Evolutionary conservation across 2,113 vertebrate genomes (phyloP).

Genomic region (Pteropus alecto): DNA sequence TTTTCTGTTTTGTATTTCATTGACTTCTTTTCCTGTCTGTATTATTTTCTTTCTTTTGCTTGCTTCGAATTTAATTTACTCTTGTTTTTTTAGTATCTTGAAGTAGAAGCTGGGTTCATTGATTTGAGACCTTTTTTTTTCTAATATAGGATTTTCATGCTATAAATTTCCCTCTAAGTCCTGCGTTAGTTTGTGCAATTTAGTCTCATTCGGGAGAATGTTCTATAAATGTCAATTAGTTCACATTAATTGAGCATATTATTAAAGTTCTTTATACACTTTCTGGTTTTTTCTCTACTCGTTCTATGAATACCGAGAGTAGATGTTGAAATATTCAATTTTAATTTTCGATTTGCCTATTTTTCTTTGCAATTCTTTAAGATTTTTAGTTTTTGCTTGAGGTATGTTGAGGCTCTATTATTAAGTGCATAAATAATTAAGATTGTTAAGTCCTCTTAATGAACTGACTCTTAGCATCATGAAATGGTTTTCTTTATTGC

Average conservation of each 20-base stretch:
- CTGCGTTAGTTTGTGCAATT: not conserved
- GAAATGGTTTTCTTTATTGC: not conserved
- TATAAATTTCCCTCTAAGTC: not conserved
- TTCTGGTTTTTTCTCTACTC: not conserved
- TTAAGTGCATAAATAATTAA: conserved; percentile 1
- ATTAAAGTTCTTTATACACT: not conserved
- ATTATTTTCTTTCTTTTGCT: not conserved
- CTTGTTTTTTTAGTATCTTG: not conserved
- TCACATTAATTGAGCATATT: not conserved
- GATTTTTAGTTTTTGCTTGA: not conserved
- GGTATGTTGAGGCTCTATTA: not conserved
- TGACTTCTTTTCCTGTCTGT: not conserved
- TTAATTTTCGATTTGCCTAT: not conserved
- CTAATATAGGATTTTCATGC: not conserved
- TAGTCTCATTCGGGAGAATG: not conserved
- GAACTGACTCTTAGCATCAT: not conserved
- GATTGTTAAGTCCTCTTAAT: not conserved
- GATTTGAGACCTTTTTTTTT: not conserved
- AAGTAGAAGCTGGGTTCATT: not conserved
- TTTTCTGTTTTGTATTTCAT: not conserved
- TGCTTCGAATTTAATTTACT: not conserved
- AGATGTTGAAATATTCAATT: not conserved
- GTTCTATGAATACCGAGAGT: not conserved
- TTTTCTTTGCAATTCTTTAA: not conserved
- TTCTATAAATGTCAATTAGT: not conserved